Evolutionary conservation across 2,113 vertebrate genomes (phyloP).

Genomic region (Formicarius rufipectus): DNA sequence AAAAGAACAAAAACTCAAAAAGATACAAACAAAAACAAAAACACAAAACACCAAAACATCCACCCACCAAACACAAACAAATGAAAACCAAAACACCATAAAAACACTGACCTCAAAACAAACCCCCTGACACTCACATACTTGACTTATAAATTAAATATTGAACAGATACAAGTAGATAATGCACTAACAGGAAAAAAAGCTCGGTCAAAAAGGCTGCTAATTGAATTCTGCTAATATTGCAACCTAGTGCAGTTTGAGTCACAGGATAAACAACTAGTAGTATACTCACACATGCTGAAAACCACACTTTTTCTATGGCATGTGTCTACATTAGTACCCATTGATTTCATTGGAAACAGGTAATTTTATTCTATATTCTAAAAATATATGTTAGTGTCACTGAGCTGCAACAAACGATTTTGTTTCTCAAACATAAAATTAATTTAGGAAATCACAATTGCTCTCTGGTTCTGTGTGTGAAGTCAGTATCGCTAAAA

Average conservation of each 20-base stretch:
- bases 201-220: neutral
- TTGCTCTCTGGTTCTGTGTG: neutral
- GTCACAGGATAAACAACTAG: neutral
- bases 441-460: neutral
- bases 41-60: neutral
- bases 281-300: neutral
- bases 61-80: neutral
- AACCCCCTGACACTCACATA: neutral
- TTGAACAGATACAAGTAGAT: neutral
- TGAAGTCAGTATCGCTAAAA: neutral
- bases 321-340: neutral
- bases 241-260: neutral
- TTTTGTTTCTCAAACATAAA: neutral
- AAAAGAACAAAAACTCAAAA: neutral
- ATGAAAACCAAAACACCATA: neutral
- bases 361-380: neutral
- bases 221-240: neutral
- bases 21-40: neutral
- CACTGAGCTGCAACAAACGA: neutral
- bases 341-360: neutral
- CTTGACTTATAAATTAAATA: neutral
- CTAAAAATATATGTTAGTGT: neutral
- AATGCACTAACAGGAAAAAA: neutral
- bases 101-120: neutral
- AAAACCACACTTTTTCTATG: neutral